Percentiles rank a stretch among this genome's conserved stretches.
Evolutionary conservation across 2,797 vertebrate genomes (phyloP).

Genomic region (Tamandua tetradactyla): DNA sequence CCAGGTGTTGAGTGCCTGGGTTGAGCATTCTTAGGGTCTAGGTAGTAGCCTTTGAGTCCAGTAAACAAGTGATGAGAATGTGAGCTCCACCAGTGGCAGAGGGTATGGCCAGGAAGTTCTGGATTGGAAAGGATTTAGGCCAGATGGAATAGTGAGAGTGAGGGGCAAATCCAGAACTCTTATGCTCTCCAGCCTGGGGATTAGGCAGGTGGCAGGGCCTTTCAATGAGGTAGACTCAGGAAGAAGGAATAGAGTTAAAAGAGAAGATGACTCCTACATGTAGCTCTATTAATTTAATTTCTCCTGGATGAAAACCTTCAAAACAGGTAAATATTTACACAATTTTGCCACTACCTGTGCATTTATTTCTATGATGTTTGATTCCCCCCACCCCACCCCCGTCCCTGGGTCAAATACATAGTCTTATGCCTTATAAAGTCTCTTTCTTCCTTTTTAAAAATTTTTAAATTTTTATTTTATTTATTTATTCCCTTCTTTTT

Average conservation of each 20-base stretch:
- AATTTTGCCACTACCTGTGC: not conserved
- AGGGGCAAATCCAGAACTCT: not conserved
- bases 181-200: too few species aligned
- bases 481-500: not conserved
- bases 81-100: not conserved
- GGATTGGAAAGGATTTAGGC: not conserved
- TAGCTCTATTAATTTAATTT: not conserved
- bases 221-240: not conserved
- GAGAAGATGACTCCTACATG: not conserved
- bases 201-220: not conserved
- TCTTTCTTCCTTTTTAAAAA: too few species aligned
- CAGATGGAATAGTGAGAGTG: not conserved
- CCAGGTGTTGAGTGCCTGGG: not conserved
- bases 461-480: too few species aligned
- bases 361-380: not conserved
- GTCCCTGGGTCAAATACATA: not conserved
- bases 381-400: too few species aligned
- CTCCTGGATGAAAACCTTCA: not conserved
- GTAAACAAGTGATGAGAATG: too few species aligned
- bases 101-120: not conserved
- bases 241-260: too few species aligned
- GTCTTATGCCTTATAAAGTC: too few species aligned
- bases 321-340: not conserved
- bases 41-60: not conserved
- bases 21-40: rapidly evolving